Conservation (phyloP, 1,140 invertebrate genomes). For the Physella acuta region DNA sequence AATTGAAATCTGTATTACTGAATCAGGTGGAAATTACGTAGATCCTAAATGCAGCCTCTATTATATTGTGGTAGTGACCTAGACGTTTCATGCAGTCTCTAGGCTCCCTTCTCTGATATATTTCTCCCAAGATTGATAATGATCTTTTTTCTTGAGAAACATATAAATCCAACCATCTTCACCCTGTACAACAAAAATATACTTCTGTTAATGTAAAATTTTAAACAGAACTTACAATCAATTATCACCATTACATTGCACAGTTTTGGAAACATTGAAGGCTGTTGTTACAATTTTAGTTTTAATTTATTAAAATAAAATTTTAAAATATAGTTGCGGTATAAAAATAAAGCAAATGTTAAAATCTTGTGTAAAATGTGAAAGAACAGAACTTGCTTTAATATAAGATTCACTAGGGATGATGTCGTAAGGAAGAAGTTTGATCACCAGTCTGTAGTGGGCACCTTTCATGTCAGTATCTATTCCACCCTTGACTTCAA, state of each 20-base stretch:
- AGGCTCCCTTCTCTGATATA: neutral
- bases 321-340: neutral
- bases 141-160: slow-evolving; percentile 13
- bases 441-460: neutral
- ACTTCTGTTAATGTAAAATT: neutral
- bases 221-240: neutral
- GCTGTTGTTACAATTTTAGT: neutral
- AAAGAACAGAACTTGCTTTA: neutral
- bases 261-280: neutral
- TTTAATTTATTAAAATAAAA: neutral
- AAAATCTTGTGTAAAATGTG: neutral
- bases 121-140: slow-evolving; percentile 12
- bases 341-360: neutral
- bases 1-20: too few species aligned
- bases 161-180: slow-evolving; percentile 14
- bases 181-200: slow-evolving; percentile 1
- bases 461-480: slow-evolving; percentile 11
- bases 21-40: too few species aligned
- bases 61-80: too few species aligned
- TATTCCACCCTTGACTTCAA: neutral
- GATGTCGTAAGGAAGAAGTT: neutral
- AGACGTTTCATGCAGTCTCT: slow-evolving; percentile 17
- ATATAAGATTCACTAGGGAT: neutral
- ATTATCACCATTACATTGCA: neutral
- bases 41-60: too few species aligned